phyloP scores from a whole-genome alignment of 2,113 vertebrate genomes.

The Montifringilla adamsi region DNA sequence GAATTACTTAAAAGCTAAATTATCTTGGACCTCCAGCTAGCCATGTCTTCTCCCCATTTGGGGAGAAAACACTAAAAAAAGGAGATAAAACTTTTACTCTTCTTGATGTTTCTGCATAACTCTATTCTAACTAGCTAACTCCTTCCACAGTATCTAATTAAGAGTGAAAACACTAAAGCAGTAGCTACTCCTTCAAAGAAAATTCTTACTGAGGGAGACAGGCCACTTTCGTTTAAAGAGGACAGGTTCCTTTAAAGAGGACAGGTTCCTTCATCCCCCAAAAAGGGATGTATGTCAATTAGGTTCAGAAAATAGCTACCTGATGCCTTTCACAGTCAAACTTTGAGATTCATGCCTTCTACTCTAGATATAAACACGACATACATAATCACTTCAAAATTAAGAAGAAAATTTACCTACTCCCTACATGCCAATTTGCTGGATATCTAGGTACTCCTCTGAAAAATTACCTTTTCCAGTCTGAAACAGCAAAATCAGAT shows the following conservation, averaged over 20 bases:
- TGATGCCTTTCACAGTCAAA: background rate
- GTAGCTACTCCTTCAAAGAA: background rate
- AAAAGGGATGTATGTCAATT: background rate
- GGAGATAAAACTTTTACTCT: fast-evolving
- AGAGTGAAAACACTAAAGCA: background rate
- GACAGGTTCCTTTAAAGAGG: background rate
- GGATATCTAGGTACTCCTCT: background rate
- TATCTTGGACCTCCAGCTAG: background rate
- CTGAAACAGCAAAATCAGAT: background rate
- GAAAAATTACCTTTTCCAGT: background rate
- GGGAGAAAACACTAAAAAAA: background rate
- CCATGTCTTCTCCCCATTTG: fast-evolving
- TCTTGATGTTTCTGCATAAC: background rate
- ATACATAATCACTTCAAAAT: background rate
- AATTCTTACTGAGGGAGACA: background rate
- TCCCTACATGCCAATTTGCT: background rate
- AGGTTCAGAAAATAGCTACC: background rate
- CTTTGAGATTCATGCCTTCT: background rate
- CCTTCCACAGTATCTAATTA: background rate
- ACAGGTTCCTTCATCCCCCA: background rate
- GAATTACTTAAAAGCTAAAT: background rate
- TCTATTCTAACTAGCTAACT: background rate
- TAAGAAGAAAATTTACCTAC: background rate
- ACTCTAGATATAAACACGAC: background rate
- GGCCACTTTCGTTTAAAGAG: background rate